Percentiles rank a stretch among this genome's conserved stretches.
These are phyloP conservation scores for Drosophila kanekoi DNA, from an alignment of 2,888 invertebrate genomes.

Conservation along the genomic window DNA sequence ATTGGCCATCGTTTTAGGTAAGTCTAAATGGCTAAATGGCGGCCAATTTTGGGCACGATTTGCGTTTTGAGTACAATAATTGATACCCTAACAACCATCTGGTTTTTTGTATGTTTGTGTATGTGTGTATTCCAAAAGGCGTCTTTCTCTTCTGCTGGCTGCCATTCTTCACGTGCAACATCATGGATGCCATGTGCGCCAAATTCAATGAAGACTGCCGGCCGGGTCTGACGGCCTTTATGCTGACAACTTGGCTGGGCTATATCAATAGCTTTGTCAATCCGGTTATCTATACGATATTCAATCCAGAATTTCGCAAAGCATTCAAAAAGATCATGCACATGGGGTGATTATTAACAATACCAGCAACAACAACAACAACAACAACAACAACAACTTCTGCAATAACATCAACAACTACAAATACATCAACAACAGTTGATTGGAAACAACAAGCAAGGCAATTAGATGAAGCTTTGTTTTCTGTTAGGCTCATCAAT, in stretches of 20 bases:
- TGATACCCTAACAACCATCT: background rate
- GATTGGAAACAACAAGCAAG: background rate
- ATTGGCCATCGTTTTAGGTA: constrained; percentile 98
- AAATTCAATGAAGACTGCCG: constrained; percentile 92
- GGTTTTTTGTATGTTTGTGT: too few relatives aligned
- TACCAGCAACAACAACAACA: constrained; percentile 21
- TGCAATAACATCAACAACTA: background rate
- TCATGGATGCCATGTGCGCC: constrained; percentile 98
- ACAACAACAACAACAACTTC: constrained; percentile 4
- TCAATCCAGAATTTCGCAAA: constrained; percentile 98
- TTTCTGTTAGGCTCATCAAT: constrained; percentile 19
- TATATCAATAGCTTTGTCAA: constrained; percentile 98
- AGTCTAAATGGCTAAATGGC: constrained; percentile 83
- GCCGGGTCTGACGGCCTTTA: constrained; percentile 95
- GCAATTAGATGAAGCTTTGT: constrained; percentile 2
- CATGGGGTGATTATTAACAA: constrained; percentile 86
- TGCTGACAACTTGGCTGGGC: constrained; percentile 98
- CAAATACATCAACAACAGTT: background rate
- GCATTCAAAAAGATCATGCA: constrained; percentile 97
- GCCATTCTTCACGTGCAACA: constrained; percentile 99
- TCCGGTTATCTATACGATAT: constrained; percentile 97
- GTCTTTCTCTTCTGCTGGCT: constrained; percentile 99
- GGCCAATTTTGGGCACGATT: background rate
- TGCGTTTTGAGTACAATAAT: background rate
- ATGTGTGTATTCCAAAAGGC: constrained; percentile 86